Percentiles rank a stretch among this genome's conserved stretches.
Conservation (phyloP, 2,113 vertebrate genomes). For the Vireo altiloquus region DNA sequence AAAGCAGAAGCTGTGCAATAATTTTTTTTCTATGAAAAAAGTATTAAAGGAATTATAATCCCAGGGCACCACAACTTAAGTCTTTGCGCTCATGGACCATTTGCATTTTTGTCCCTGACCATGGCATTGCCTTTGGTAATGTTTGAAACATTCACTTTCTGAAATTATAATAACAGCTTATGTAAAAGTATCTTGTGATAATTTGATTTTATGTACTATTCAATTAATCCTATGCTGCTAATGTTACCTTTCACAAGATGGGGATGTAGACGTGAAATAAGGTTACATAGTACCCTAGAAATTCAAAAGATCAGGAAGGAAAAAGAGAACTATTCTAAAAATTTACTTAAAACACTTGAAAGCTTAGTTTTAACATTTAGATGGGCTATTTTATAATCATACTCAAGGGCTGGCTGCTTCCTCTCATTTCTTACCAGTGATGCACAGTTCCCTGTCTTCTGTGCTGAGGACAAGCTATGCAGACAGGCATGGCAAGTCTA, state of each 20-base stretch:
- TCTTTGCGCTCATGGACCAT: not conserved
- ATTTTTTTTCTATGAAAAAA: not conserved
- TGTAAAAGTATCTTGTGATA: not conserved
- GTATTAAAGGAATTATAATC: not conserved
- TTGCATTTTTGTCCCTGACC: not conserved
- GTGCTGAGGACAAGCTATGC: constrained; percentile 6
- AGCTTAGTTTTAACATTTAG: not conserved
- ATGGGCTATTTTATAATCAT: not conserved
- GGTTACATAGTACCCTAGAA: not conserved
- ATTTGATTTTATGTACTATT: not conserved
- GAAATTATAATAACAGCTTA: not conserved
- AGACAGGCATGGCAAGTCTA: constrained; percentile 29
- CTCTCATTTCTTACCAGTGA: not conserved
- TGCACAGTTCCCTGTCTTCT: not conserved
- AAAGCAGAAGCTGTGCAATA: not conserved
- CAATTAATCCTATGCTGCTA: not conserved
- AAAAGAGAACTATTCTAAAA: not conserved
- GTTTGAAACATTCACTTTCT: not conserved
- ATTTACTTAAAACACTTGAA: not conserved
- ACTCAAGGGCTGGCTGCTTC: not conserved
- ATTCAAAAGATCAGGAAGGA: not conserved
- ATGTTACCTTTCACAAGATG: not conserved
- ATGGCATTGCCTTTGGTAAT: not conserved
- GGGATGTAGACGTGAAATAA: not conserved
- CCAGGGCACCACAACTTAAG: not conserved